phyloP scores from a whole-genome alignment of 2,797 vertebrate species.

The Bovichtus variegatus region DNA sequence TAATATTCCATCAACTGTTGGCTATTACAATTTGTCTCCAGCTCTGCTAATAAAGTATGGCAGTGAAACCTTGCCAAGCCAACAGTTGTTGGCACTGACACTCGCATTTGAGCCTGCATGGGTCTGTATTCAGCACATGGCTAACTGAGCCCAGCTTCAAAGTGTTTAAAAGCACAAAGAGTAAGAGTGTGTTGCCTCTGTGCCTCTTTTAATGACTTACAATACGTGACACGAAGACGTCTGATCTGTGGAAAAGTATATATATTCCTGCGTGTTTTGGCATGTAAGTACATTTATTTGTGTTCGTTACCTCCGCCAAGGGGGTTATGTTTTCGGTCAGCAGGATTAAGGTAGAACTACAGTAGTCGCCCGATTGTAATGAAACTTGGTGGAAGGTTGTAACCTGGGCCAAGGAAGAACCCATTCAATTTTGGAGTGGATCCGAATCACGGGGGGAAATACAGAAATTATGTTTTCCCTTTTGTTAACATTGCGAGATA shows the following conservation, averaged over 20 bases:
- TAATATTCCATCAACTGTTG: slow-evolving; percentile 29
- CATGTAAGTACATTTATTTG: neutral
- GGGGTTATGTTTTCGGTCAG: no score
- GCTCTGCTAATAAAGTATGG: slow-evolving; percentile 50
- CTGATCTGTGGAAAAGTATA: slow-evolving; percentile 8
- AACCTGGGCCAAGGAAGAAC: no score
- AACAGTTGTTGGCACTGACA: slow-evolving; percentile 50
- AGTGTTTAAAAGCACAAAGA: slow-evolving; percentile 13
- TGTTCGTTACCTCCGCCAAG: no score
- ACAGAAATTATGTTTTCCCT: no score
- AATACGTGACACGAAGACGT: slow-evolving; percentile 3
- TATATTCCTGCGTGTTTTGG: neutral
- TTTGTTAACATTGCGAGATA: no score
- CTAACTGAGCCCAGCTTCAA: slow-evolving; percentile 27
- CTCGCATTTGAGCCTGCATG: slow-evolving; percentile 30
- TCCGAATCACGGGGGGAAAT: no score
- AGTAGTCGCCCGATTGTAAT: no score
- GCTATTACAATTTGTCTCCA: slow-evolving; percentile 21
- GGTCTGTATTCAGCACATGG: slow-evolving; percentile 15
- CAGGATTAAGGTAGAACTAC: no score
- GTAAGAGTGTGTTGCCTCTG: neutral
- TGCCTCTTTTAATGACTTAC: slow-evolving; percentile 4
- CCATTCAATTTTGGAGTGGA: no score
- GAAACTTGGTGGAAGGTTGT: no score
- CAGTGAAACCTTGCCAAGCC: slow-evolving; percentile 42